Conservation (phyloP, 2,797 vertebrate species). For the Pangasius macronema region DNA sequence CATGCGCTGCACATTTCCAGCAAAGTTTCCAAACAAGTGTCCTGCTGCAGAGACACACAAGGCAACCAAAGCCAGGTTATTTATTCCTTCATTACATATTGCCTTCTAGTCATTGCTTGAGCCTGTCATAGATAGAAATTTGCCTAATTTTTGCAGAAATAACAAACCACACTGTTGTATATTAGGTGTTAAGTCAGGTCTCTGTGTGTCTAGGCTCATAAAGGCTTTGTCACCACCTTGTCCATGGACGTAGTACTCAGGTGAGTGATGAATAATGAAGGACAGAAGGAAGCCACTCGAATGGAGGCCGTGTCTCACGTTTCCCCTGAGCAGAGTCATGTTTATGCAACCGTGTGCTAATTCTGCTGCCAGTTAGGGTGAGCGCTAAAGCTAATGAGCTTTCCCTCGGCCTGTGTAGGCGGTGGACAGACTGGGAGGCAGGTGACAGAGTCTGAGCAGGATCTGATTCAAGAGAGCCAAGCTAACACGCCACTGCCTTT, state of each 20-base stretch:
- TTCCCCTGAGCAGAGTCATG: constrained; percentile 56
- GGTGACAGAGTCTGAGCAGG: constrained; percentile 48
- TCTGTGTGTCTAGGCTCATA: constrained; percentile 31
- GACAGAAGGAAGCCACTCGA: constrained; percentile 44
- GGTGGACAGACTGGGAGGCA: constrained; percentile 35
- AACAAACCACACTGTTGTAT: background rate
- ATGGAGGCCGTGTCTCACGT: constrained; percentile 50
- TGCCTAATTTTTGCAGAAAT: background rate
- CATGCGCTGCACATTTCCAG: constrained; percentile 11
- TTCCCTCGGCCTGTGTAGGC: constrained; percentile 49
- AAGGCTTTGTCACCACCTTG: constrained; percentile 37
- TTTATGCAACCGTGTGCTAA: constrained; percentile 56
- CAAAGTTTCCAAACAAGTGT: constrained; percentile 33
- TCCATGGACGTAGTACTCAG: constrained; percentile 48
- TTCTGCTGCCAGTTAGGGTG: constrained; percentile 56
- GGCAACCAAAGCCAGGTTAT: background rate
- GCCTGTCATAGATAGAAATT: background rate
- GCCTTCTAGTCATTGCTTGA: background rate
- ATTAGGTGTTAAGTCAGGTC: constrained; percentile 31
- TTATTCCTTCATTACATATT: background rate
- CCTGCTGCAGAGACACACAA: background rate
- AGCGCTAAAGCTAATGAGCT: constrained; percentile 58
- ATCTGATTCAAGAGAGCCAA: constrained; percentile 50
- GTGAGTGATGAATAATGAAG: constrained; percentile 60
- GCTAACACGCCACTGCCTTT: constrained; percentile 48